Conservation (phyloP, 2,888 invertebrate genomes). For the Cosmorhoe ocellata region DNA sequence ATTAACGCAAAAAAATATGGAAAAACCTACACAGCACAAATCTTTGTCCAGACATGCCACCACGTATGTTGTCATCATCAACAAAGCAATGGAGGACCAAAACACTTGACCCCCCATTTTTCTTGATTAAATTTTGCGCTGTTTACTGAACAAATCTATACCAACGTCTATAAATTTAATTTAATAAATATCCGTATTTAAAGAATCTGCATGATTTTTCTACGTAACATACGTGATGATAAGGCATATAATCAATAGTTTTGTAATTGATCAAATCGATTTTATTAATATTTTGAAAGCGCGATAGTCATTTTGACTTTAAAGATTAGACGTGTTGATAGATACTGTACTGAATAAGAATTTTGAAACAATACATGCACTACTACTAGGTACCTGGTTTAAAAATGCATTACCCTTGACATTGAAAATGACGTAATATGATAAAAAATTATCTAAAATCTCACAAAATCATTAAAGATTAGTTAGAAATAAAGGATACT, state of each 20-base stretch:
- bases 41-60: constrained; percentile 64
- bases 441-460: too few relatives aligned
- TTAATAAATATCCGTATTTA: constrained; percentile 37
- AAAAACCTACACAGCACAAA: constrained; percentile 59
- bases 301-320: constrained; percentile 24
- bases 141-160: constrained; percentile 20
- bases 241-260: constrained; percentile 11
- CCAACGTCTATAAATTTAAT: constrained; percentile 11
- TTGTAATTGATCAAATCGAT: constrained; percentile 26
- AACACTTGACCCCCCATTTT: constrained; percentile 64
- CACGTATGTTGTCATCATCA: constrained; percentile 51
- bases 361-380: constrained; percentile 15
- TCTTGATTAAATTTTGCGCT: constrained; percentile 5
- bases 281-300: constrained; percentile 37
- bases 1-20: too few relatives aligned
- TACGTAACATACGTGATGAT: constrained; percentile 42
- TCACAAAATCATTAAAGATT: too few relatives aligned
- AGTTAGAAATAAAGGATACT: too few relatives aligned
- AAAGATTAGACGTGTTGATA: constrained; percentile 46
- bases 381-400: too few relatives aligned
- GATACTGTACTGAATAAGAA: constrained; percentile 21
- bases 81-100: constrained; percentile 65
- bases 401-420: too few relatives aligned
- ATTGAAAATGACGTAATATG: too few relatives aligned
- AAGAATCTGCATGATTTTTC: constrained; percentile 34